Evolutionary conservation across 1,140 invertebrate genomes (phyloP).

Genomic region (Drosophila kepulauana): DNA sequence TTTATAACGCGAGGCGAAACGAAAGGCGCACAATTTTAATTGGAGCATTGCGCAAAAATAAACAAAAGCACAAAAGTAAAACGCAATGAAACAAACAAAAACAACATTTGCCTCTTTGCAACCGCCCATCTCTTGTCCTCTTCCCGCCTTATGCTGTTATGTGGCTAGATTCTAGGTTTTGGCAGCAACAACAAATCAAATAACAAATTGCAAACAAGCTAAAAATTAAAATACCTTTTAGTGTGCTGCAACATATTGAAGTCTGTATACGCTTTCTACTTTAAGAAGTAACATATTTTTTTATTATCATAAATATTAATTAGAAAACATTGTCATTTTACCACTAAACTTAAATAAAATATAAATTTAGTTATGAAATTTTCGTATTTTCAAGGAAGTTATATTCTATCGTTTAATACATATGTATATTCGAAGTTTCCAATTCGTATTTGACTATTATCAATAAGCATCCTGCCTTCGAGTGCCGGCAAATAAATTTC

Average conservation of each 20-base stretch:
- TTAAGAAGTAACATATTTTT: not conserved
- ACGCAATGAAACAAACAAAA: constrained; percentile 21
- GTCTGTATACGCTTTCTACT: not conserved
- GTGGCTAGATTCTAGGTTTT: not conserved
- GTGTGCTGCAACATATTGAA: not conserved
- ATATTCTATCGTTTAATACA: too few species aligned
- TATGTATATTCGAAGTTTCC: too few species aligned
- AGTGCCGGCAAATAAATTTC: too few species aligned
- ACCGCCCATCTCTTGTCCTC: not conserved
- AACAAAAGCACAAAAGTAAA: constrained; percentile 47
- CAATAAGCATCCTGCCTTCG: too few species aligned
- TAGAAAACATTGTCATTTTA: too few species aligned
- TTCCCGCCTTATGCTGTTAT: not conserved
- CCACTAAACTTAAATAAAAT: too few species aligned
- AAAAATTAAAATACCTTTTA: constrained; percentile 6
- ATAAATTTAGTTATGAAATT: too few species aligned
- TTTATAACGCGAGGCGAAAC: constrained; percentile 34
- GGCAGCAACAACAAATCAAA: constrained; percentile 25
- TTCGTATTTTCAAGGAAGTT: too few species aligned
- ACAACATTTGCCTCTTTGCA: constrained; percentile 26
- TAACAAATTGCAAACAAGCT: constrained; percentile 27
- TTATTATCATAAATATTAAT: too few species aligned
- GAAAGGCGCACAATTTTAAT: constrained; percentile 51
- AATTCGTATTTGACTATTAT: too few species aligned
- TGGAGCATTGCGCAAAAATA: constrained; percentile 76